A percentile compares a stretch with the other conserved stretches of the same genome.
Conservation (phyloP, 2,888 invertebrate species). For the Ptilodon capucinus region DNA sequence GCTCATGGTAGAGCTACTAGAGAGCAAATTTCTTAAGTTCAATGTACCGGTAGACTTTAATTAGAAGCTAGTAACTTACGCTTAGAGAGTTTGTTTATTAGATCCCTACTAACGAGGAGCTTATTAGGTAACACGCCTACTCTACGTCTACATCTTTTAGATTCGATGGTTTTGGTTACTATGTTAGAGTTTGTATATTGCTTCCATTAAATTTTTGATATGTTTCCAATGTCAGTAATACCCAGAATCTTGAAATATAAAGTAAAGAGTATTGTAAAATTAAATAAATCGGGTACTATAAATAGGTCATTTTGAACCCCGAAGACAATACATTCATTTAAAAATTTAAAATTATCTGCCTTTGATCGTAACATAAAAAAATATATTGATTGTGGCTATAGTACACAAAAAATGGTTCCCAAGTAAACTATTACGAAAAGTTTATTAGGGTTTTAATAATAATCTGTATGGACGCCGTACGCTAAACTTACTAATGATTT, state of each 20-base stretch:
- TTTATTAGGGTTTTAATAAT: constrained; percentile 34
- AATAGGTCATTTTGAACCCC: no score
- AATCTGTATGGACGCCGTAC: constrained; percentile 38
- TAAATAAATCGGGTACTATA: neutral
- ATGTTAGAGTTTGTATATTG: no score
- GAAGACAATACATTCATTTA: neutral
- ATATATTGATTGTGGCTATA: constrained; percentile 24
- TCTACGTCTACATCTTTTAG: no score
- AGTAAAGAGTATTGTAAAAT: neutral
- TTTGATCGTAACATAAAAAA: constrained; percentile 16
- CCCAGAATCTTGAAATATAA: no score
- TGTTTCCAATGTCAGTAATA: no score
- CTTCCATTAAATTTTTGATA: no score
- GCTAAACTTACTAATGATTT: constrained; percentile 49
- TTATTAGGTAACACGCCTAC: no score
- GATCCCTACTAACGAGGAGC: no score
- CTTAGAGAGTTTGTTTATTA: no score
- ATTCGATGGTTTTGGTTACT: no score
- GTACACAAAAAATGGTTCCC: constrained; percentile 18
- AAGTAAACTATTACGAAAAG: constrained; percentile 33
- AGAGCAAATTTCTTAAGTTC: neutral
- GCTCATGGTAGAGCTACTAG: neutral
- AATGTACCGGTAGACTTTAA: neutral
- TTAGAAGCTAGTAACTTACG: no score
- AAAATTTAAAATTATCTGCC: constrained; percentile 2